phyloP scores from a whole-genome alignment of 2,797 vertebrate genomes.

The Vespertilio murinus region DNA sequence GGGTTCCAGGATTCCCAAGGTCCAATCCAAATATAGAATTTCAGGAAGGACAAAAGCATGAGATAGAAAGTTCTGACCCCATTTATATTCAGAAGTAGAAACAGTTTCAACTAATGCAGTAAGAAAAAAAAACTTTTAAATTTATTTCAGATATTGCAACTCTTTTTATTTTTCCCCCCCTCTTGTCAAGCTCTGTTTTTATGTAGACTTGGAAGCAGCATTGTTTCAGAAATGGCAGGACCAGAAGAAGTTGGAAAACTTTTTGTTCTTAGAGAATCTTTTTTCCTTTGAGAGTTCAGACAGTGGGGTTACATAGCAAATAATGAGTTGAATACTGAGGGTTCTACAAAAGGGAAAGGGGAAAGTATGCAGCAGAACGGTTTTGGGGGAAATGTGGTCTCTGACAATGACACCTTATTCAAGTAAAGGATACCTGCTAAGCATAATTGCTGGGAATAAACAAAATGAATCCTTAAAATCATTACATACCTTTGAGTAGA shows the following conservation, averaged over 20 bases:
- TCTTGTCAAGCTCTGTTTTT: background rate
- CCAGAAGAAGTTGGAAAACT: background rate
- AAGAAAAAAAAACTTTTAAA: background rate
- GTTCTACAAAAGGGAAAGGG: background rate
- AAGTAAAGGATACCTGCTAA: background rate
- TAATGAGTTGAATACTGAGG: background rate
- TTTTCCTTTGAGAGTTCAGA: background rate
- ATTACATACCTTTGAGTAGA: background rate
- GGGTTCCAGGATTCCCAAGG: background rate
- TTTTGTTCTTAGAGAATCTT: background rate
- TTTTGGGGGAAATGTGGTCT: background rate
- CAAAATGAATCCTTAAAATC: background rate
- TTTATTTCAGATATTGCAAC: background rate
- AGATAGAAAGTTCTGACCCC: background rate
- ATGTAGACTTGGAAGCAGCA: background rate
- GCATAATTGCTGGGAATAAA: background rate
- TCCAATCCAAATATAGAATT: background rate
- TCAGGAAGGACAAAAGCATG: background rate
- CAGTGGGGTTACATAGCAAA: background rate
- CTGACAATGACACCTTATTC: background rate
- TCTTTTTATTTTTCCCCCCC: background rate
- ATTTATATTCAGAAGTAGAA: background rate
- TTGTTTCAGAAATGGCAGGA: background rate
- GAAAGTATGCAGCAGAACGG: background rate
- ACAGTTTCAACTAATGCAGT: background rate